Conservation (phyloP, 2,888 invertebrate species). For the Agriopis aurantiaria region DNA sequence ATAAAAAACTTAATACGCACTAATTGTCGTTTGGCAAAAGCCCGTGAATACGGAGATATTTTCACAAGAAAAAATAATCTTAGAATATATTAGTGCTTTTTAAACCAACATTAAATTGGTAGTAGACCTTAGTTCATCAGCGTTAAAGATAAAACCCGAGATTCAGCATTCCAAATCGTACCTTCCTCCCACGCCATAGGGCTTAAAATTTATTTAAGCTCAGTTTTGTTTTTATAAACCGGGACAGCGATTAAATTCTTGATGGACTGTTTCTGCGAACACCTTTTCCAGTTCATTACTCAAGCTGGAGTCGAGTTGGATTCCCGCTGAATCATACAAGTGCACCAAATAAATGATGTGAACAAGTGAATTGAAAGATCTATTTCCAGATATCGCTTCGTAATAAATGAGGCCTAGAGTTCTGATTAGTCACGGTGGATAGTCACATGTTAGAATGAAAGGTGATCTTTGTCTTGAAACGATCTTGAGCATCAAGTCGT, state of each 20-base stretch:
- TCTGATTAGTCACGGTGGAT: conserved; percentile 20
- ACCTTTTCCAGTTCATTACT: conserved; percentile 18
- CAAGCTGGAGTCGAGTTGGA: conserved; percentile 26
- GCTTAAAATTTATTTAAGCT: conserved; percentile 1
- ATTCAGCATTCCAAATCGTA: not conserved
- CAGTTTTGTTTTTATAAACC: conserved; percentile 11
- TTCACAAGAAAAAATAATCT: too few relatives aligned
- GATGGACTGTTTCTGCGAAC: conserved; percentile 26
- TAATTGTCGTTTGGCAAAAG: too few relatives aligned
- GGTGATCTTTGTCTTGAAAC: not conserved
- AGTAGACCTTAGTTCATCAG: not conserved
- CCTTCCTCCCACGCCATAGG: not conserved
- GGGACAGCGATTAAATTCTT: conserved; percentile 24
- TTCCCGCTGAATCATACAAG: conserved; percentile 27
- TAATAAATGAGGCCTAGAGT: conserved; percentile 16
- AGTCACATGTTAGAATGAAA: not conserved
- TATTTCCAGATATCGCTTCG: conserved; percentile 25
- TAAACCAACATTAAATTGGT: not conserved
- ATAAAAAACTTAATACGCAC: too few relatives aligned
- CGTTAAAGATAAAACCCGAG: not conserved
- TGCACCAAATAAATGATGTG: conserved; percentile 15
- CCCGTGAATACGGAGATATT: too few relatives aligned
- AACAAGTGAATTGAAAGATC: conserved; percentile 23
- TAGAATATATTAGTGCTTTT: too few relatives aligned
- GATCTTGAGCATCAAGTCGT: not conserved